Evolutionary conservation across 2,113 vertebrate species (phyloP).

Genomic region (Alectura lathami): DNA sequence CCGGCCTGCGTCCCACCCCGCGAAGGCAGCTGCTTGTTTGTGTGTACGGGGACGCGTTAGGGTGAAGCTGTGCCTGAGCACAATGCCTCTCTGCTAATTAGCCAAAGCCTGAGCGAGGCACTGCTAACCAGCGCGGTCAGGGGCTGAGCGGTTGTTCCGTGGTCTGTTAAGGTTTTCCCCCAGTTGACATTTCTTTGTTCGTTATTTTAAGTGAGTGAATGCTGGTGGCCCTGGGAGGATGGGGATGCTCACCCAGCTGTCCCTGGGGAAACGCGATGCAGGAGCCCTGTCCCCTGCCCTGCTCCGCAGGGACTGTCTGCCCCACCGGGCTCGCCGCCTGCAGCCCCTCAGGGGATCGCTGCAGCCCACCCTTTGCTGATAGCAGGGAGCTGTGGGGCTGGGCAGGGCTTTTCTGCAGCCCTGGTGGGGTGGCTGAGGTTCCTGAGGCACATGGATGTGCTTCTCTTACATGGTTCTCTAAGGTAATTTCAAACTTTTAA

Average conservation of each 20-base stretch:
- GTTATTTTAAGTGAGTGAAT: neutral
- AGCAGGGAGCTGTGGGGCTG: accelerated
- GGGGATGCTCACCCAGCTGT: too few species aligned
- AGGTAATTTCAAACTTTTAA: neutral
- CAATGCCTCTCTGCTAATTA: neutral
- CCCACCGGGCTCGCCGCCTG: too few species aligned
- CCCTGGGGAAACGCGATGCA: too few species aligned
- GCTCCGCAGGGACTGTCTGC: too few species aligned
- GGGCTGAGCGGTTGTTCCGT: neutral
- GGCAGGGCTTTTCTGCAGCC: accelerated
- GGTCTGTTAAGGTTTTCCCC: neutral
- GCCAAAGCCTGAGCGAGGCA: neutral
- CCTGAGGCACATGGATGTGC: accelerated
- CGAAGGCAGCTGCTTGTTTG: neutral
- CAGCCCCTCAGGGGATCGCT: too few species aligned
- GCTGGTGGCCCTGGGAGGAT: neutral
- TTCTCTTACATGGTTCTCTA: accelerated
- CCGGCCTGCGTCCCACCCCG: accelerated
- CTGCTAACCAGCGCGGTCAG: neutral
- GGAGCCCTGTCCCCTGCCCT: neutral
- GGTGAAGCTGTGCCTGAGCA: neutral
- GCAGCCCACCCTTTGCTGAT: neutral
- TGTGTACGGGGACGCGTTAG: neutral
- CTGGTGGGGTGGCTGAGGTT: neutral
- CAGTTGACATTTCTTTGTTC: neutral